Evolutionary conservation across 2,797 vertebrate genomes (phyloP), one percentile per base, ranked within the genome.

Genomic region (Megalops cyprinoides): DNA sequence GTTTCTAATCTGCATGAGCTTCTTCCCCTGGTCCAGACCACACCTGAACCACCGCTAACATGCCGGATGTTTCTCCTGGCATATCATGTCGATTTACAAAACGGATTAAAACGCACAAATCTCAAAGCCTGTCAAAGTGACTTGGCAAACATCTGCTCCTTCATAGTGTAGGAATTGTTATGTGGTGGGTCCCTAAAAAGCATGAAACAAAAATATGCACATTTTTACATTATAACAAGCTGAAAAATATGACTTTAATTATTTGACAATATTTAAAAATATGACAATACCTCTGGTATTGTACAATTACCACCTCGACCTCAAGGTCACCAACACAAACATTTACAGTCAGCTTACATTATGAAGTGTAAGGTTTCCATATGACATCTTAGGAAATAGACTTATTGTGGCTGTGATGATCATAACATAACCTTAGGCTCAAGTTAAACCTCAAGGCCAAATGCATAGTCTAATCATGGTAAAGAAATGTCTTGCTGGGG

Each of bases 381-480:
- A 31, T 44, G 37, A 71, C 15, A 39, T 44, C 39, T 23, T 44
- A 23, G 1, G 39, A 9, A 20, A 42, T 25, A n/a, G n/a, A n/a
- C 39, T 18, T 20, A 71, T 10, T 44, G 18, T 71, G 67, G 37
- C 42, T 42, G 20, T 44, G 67, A n/a, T 37, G 67, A 15, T 23
- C 46, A 74, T 14, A 18, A 51, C 73, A 15, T 20, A 6, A 23
- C 25, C 31, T 31, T 51, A 25, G 4, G 12, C 73, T 71, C 9
- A 6, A 74, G 67, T 20, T 42, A 37, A 55, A 56, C 78, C 56
- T 56, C 51, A 49, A 34, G 25, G 44, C 49, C 51, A 62, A 65
- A 46, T 18, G 18, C 58, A 9, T 56, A 56, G 20, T 77, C n/a
- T 67, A 74, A 31, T 67, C 74, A 82, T 74, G 77, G 67, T 74